phyloP scores from a whole-genome alignment of 2,113 vertebrate genomes.

The Platysteira castanea region DNA sequence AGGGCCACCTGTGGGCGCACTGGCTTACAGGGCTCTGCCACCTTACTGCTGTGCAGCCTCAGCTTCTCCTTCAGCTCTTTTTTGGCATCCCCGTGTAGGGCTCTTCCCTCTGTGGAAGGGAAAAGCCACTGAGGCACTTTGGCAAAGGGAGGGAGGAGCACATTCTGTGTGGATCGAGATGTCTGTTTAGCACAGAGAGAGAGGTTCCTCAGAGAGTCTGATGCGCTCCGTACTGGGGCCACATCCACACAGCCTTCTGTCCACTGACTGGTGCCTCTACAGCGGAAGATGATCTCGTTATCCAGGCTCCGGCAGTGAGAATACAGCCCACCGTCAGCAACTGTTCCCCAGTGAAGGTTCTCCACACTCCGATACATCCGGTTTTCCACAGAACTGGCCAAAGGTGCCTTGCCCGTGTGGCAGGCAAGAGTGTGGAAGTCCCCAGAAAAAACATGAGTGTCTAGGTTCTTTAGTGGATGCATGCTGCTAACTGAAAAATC shows the following conservation, averaged over 20 bases:
- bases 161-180: constrained; percentile 56
- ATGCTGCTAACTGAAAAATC: constrained; percentile 72
- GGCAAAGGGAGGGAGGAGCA: constrained; percentile 70
- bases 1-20: constrained; percentile 70
- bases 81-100: constrained; percentile 55
- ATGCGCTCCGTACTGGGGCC: constrained; percentile 35
- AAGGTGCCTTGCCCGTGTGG: constrained; percentile 8
- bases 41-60: constrained; percentile 78
- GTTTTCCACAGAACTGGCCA: constrained; percentile 26
- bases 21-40: constrained; percentile 73
- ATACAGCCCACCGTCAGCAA: constrained; percentile 66
- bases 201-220: constrained; percentile 61
- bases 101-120: constrained; percentile 73
- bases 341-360: constrained; percentile 81
- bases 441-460: constrained; percentile 41
- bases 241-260: constrained; percentile 70
- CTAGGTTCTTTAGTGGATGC: constrained; percentile 70
- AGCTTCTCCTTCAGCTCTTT: constrained; percentile 84
- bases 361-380: constrained; percentile 87
- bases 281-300: constrained; percentile 79
- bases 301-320: constrained; percentile 76
- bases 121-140: constrained; percentile 78
- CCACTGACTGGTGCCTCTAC: constrained; percentile 74
- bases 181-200: constrained; percentile 62
- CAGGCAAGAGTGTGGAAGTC: constrained; percentile 29